phyloP scores from a whole-genome alignment of 2,888 invertebrate species.

The Steinernema carpocapsae region DNA sequence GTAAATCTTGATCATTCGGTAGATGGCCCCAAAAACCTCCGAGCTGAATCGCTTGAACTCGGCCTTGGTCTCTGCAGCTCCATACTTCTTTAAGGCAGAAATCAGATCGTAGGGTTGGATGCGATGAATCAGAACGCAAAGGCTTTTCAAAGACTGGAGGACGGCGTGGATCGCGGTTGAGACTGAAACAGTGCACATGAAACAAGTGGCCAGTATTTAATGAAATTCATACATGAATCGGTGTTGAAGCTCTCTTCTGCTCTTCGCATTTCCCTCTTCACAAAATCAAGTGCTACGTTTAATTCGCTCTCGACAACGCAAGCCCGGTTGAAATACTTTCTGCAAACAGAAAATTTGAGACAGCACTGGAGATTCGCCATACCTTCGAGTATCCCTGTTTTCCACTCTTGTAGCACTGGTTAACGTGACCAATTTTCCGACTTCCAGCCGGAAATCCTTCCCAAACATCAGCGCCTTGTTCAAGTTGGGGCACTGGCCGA shows the following conservation, averaged over 20 bases:
- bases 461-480: slow-evolving; percentile 58
- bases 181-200: not conserved
- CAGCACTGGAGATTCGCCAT: not conserved
- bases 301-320: slow-evolving; percentile 1
- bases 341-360: not conserved
- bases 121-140: slow-evolving; percentile 69
- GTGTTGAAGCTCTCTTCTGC: slow-evolving; percentile 16
- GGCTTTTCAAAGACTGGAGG: slow-evolving; percentile 69
- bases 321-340: slow-evolving; percentile 20
- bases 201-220: not conserved
- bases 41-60: slow-evolving; percentile 2
- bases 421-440: slow-evolving; percentile 41
- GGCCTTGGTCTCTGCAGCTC: not conserved
- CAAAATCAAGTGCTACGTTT: not conserved
- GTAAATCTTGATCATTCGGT: not conserved
- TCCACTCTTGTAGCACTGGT: not conserved
- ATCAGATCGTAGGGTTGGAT: slow-evolving; percentile 69
- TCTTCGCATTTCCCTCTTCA: slow-evolving; percentile 15
- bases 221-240: not conserved
- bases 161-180: slow-evolving; percentile 25
- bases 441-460: slow-evolving; percentile 61
- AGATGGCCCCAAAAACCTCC: not conserved
- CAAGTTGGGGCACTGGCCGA: slow-evolving; percentile 62
- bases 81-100: slow-evolving; percentile 58
- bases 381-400: not conserved